A percentile compares a stretch with the other conserved stretches of the same genome.
These are phyloP conservation scores for Drosophila bipectinata DNA, from an alignment of 1,140 invertebrate species.

Conservation along the genomic window DNA sequence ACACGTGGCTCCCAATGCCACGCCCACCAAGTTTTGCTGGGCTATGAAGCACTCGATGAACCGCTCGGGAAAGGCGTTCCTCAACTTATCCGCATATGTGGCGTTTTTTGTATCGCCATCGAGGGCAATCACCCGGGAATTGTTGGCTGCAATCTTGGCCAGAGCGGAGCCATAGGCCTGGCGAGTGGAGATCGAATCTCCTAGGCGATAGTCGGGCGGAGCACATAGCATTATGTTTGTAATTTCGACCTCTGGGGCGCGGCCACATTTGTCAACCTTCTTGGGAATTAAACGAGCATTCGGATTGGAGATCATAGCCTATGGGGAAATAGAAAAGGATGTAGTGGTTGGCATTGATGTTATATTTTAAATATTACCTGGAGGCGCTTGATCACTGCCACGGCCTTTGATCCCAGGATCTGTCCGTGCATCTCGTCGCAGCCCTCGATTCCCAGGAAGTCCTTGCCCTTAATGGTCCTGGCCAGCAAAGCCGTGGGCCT, in stretches of 20 bases:
- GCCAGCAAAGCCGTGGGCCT: slow-evolving; percentile 97
- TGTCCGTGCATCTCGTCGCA: slow-evolving; percentile 98
- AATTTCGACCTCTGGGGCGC: slow-evolving; percentile 90
- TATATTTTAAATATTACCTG: slow-evolving; percentile 86
- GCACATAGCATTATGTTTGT: slow-evolving; percentile 90
- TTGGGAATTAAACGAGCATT: slow-evolving; percentile 86
- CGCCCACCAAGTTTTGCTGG: slow-evolving; percentile 98
- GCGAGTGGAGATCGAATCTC: slow-evolving; percentile 94
- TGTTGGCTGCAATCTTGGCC: slow-evolving; percentile 93
- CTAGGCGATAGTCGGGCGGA: slow-evolving; percentile 94
- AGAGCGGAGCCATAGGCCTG: slow-evolving; percentile 97
- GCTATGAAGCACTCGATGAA: slow-evolving; percentile 99
- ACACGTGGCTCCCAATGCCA: slow-evolving; percentile 96
- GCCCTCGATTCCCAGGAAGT: slow-evolving; percentile 95
- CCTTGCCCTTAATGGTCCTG: slow-evolving; percentile 98
- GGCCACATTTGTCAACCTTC: slow-evolving; percentile 88
- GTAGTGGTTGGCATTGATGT: background rate
- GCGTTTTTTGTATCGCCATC: slow-evolving; percentile 99
- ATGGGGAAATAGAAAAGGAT: background rate
- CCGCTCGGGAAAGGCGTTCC: slow-evolving; percentile 89
- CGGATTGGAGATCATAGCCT: background rate
- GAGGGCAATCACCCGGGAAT: slow-evolving; percentile 93
- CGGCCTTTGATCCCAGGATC: slow-evolving; percentile 92
- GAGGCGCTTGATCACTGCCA: slow-evolving; percentile 90
- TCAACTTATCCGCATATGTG: slow-evolving; percentile 97